Conservation (phyloP, 1,140 invertebrate species). For the Drepana arcuata region DNA sequence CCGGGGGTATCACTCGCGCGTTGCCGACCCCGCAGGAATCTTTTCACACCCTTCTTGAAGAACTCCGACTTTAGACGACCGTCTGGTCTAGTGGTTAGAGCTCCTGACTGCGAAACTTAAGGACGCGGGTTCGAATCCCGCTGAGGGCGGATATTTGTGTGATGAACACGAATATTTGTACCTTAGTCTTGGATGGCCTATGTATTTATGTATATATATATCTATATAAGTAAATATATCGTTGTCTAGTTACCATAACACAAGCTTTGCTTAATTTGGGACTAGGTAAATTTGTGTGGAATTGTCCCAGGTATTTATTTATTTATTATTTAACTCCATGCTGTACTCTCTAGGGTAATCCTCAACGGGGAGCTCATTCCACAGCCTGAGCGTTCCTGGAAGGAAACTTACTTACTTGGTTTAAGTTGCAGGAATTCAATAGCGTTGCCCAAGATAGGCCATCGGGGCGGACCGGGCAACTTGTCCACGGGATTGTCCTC, state of each 20-base stretch:
- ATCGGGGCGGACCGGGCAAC: slow-evolving; percentile 17
- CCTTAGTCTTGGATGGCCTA: no score
- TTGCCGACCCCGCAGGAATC: no score
- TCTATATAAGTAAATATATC: no score
- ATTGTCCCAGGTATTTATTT: not conserved
- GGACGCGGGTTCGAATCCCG: no score
- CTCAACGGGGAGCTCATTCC: not conserved
- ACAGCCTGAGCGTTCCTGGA: not conserved
- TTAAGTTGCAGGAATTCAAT: slow-evolving; percentile 1
- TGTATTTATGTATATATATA: no score
- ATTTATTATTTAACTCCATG: not conserved
- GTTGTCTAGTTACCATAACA: not conserved
- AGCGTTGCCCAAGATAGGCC: not conserved
- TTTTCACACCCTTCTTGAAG: no score
- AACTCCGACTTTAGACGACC: no score
- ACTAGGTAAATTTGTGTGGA: not conserved
- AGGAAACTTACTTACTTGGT: slow-evolving; percentile 1
- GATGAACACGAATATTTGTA: no score
- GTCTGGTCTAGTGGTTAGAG: no score
- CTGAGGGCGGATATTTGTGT: no score
- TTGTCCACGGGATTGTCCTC: slow-evolving; percentile 12
- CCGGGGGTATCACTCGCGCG: no score
- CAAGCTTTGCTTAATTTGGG: not conserved
- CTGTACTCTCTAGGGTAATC: not conserved
- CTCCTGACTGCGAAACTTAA: no score